A percentile compares a stretch with the other conserved stretches of the same genome.
phyloP scores from a whole-genome alignment of 2,888 invertebrate species.

The Lepidocyrtinus sp. region DNA sequence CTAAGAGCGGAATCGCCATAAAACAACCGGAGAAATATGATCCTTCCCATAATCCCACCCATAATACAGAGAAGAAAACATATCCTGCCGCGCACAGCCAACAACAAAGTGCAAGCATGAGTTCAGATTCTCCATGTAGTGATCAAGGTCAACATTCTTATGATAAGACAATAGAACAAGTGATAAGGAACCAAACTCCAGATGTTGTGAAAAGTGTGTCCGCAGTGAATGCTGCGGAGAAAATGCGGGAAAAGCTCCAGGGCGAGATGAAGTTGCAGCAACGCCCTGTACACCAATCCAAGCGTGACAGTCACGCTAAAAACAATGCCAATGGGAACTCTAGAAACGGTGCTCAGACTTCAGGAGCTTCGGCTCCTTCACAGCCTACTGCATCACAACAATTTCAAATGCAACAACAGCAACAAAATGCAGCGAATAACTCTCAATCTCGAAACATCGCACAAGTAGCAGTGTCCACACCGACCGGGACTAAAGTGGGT shows the following conservation, averaged over 20 bases:
- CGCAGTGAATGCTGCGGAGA: constrained; percentile 70
- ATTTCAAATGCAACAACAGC: constrained; percentile 59
- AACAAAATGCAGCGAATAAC: neutral
- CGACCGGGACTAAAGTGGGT: constrained; percentile 49
- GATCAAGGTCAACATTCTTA: constrained; percentile 13
- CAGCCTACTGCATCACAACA: constrained; percentile 66
- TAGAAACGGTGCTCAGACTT: constrained; percentile 75
- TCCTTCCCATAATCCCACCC: constrained; percentile 55
- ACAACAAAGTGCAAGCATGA: neutral
- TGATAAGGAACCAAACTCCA: constrained; percentile 77
- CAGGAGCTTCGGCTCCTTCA: constrained; percentile 66
- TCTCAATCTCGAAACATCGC: constrained; percentile 55
- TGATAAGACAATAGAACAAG: constrained; percentile 64
- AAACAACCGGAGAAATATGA: constrained; percentile 70
- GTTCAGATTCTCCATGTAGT: constrained; percentile 9
- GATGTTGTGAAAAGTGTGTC: constrained; percentile 33
- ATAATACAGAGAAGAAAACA: constrained; percentile 3
- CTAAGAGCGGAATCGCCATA: constrained; percentile 67
- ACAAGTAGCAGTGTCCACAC: constrained; percentile 23
- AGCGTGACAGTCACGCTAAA: constrained; percentile 75
- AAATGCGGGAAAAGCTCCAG: constrained; percentile 85
- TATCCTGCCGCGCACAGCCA: constrained; percentile 20
- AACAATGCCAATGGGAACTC: constrained; percentile 80
- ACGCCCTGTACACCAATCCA: constrained; percentile 91
- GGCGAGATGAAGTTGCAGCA: constrained; percentile 90